Base-by-base conservation (phyloP, 2,113 vertebrate genomes). In the Channa argus region DNA sequence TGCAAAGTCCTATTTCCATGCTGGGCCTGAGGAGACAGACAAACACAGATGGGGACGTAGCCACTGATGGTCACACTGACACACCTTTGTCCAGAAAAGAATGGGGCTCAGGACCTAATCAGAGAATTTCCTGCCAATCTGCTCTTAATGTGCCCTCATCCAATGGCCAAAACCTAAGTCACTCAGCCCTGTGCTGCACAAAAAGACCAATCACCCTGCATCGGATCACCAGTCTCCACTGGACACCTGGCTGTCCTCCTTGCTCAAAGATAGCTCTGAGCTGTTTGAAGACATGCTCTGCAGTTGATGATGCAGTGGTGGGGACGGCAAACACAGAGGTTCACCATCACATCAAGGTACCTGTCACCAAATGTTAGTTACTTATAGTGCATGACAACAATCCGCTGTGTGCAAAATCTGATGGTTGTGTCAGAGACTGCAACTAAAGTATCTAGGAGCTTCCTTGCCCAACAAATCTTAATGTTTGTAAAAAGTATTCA, bases 1-100 rank as follows among this genome's bases (percentile, higher is more conserved):
- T 96, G 1, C 94, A 95, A 73, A 95, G 94, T 88, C 95, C 96
- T 0, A 92, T 92, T 2, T 91, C 67, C 52, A 80, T 95, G 58
- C 88, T 92, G 0, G 92, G 90, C 33, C 87, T 95, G 54, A 95
- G 93, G 85, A 94, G 92, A 81, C 95, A 96, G 83, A 94, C 95
- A 6, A 61, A 71, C 54, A 44, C 64, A 9, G 51, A 14, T 0
- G 11, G 52, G n/a, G 63, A 71, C 76, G 94, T 89, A 91, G 91
- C 54, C 87, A 65, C 0, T 93, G 89, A 85, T 88, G 95, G 74
- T 92, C 94, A 63, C 90, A 89, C 10, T 4, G 77, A 78, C 43
- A 56, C 68, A 78, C 55, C 67, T 7, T 50, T 92, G 55, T 92
- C 95, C 66, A 89, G 89, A 0, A 92, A 69, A 74, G 91, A 54